A percentile compares a stretch with the other conserved stretches of the same genome.
Evolutionary conservation across 2,113 vertebrate genomes (phyloP).

Genomic region (Podocnemis expansa): DNA sequence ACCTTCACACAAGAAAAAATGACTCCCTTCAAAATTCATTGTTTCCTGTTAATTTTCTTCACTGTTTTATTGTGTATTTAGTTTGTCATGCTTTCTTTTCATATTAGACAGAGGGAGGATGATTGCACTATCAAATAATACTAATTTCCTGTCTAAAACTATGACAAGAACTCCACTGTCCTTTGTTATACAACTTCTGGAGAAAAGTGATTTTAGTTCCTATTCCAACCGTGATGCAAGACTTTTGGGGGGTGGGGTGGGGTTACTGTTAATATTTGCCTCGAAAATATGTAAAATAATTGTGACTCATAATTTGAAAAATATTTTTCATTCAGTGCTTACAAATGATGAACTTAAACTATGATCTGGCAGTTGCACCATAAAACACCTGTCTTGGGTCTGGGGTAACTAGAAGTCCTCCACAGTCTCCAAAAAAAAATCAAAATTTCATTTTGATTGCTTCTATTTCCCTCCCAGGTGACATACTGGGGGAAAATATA

Average conservation of each 20-base stretch:
- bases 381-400: background rate
- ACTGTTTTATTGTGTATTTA: constrained; percentile 7
- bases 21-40: background rate
- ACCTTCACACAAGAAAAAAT: background rate
- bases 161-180: background rate
- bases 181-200: background rate
- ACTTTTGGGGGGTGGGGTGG: background rate
- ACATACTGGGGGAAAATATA: background rate
- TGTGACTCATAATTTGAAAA: background rate
- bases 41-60: constrained; percentile 31
- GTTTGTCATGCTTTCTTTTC: constrained; percentile 11
- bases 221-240: background rate
- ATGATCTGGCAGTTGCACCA: background rate
- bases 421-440: background rate
- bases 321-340: background rate
- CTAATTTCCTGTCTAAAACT: constrained; percentile 31
- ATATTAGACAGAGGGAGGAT: constrained; percentile 15
- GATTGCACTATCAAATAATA: constrained; percentile 14
- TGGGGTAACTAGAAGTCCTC: background rate
- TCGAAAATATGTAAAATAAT: background rate
- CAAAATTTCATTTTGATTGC: background rate
- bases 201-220: background rate
- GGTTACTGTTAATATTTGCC: background rate
- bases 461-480: background rate
- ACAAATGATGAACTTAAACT: background rate